Base-by-base conservation (phyloP, 2,797 vertebrate species). In the Falco peregrinus region DNA sequence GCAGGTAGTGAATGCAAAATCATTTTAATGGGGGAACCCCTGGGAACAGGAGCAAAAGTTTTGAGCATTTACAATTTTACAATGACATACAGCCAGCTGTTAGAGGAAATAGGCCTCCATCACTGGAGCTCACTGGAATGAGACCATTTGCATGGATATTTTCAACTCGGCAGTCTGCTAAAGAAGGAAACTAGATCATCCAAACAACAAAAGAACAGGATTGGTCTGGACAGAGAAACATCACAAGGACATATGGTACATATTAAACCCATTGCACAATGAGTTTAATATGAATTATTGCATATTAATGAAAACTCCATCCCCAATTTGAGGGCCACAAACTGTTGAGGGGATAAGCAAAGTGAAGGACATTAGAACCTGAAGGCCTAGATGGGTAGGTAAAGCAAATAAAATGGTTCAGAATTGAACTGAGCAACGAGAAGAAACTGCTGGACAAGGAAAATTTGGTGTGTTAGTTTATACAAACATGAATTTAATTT, bases 1-100 rank as follows among this genome's bases (percentile, higher is more conserved):
- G 98, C 98, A 98, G 96, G 96, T 98, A 97, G 77, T 98, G 98
- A 98, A 98, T 98, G 96, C 95, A 97, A 97, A 98, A 97, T 98
- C 91, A 97, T 97, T 98, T 98, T 98, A 98, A 98, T 98, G 97
- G 97, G 87, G 91, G 85, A 93, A 96, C 97, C 96, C 97, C 97
- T 96, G 98, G 97, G 97, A 98, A 97, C 13, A 15, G 90, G 95
- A 98, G 98, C 97, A 96, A 96, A 98, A 98, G 97, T 98, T 97
- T 93, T 94, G 93, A 97, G 97, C 96, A 86, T 97, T 98, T 97
- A 93, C 94, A 53, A 39, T 95, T 96, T 97, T 91, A 97, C 97
- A 98, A 96, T 97, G 95, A 96, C 53, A 2, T 64, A 26, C 2
- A 1, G 92, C 96, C 98, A 97, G 97, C 98, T 98, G 97, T 96